Conservation (phyloP, 2,797 vertebrate genomes). For the Zenarchopterus dispar region DNA sequence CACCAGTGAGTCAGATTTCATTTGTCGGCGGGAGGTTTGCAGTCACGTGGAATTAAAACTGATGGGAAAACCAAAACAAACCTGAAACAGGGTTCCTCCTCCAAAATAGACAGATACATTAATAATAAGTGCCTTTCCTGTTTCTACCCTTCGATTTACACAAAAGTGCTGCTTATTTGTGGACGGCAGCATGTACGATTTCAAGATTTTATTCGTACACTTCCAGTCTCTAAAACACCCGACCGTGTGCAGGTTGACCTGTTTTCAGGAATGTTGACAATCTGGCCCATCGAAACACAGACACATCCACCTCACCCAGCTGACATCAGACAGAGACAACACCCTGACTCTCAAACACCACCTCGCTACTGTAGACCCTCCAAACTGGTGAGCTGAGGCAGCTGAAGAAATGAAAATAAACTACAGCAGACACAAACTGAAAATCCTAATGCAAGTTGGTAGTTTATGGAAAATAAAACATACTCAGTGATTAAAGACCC, state of each 20-base stretch:
- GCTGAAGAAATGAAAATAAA: neutral
- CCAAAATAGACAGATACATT: too few species aligned
- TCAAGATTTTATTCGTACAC: neutral
- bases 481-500: too few species aligned
- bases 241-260: conserved; percentile 36
- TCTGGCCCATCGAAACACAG: conserved; percentile 65
- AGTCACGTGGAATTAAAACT: too few species aligned
- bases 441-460: neutral
- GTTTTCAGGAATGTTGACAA: conserved; percentile 67
- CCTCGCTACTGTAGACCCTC: neutral
- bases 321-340: conserved; percentile 47
- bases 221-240: neutral
- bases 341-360: conserved; percentile 32
- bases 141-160: too few species aligned
- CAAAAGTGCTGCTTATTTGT: too few species aligned
- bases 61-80: too few species aligned
- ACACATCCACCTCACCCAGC: conserved; percentile 30
- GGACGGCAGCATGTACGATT: neutral
- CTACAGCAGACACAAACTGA: neutral
- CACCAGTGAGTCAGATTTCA: too few species aligned
- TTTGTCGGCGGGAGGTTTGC: too few species aligned
- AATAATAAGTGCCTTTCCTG: too few species aligned
- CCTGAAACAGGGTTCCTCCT: too few species aligned
- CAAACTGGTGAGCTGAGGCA: neutral
- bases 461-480: neutral